Evolutionary conservation across 2,888 invertebrate species (phyloP), one percentile per base, ranked within the genome.

Genomic region (Leptothorax acervorum): DNA sequence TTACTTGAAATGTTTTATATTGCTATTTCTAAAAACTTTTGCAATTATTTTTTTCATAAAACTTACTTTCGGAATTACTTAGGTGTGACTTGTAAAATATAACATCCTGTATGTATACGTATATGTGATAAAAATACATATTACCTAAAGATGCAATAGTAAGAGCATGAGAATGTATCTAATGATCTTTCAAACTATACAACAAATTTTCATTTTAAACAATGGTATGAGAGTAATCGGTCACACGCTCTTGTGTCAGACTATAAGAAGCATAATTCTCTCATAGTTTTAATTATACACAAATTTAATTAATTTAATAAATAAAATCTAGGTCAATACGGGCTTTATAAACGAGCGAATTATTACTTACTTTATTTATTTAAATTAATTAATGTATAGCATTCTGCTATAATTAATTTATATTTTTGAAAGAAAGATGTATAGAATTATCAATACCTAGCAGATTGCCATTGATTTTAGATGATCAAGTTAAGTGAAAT

Each of bases 281-380:
- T 65, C 42, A 42, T 15, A 23, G 1, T 65, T 65, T 45, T 1
- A 66, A 51, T 68, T 48, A 31, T 66, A 28, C 28, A 31, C 12
- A 11, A 45, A 68, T 68, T 48, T 42, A 68, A 68, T 68, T 68
- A 68, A 68, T 48, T 66, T 48, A 55, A 18, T 66, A 31, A 68
- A 31, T 48, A 48, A 68, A 48, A 18, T 68, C 31, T 68, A 31
- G 48, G 48, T 28, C 9, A 31, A 18, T 28, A 23, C 1, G 3
- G 0, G 23, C 2, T 1, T 15, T 4, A 28, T 66, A 65, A 65
- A 42, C 23, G 23, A 15, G 3, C n/a, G 12, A 12, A 39, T 42
- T 23, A 65, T 62, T 12, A 63, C 11, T 63, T 11, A 65, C 23
- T 42, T 65, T 35, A 55, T 12, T 60, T 3, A 28, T 31, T 60